Conservation (phyloP, 2,797 vertebrate species). For the Orestias chungarensis region DNA sequence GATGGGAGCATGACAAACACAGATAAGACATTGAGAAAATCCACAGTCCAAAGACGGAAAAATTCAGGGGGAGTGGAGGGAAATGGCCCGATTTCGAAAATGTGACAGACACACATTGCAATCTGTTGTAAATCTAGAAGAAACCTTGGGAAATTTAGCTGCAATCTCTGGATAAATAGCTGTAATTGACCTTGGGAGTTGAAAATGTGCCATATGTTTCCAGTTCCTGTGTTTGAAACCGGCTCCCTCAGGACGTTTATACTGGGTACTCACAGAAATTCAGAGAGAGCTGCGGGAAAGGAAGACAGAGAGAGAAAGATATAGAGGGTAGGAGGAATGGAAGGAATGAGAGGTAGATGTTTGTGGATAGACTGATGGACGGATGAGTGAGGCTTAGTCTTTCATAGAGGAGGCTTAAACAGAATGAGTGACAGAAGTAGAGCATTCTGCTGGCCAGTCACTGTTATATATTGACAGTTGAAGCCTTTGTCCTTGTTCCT, state of each 20-base stretch:
- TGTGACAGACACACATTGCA: conserved; percentile 80
- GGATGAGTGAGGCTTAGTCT: conserved; percentile 64
- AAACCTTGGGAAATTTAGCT: conserved; percentile 86
- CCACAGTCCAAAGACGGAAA: conserved; percentile 74
- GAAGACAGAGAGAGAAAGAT: conserved; percentile 49
- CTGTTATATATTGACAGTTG: conserved; percentile 89
- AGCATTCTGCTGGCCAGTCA: conserved; percentile 79
- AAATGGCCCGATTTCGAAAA: conserved; percentile 79
- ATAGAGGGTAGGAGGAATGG: conserved; percentile 48
- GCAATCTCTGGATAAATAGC: conserved; percentile 86
- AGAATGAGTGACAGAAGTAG: conserved; percentile 58
- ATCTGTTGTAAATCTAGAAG: conserved; percentile 78
- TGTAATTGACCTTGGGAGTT: conserved; percentile 89
- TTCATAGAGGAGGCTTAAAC: conserved; percentile 56
- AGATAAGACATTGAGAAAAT: conserved; percentile 78
- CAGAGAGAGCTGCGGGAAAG: conserved; percentile 60
- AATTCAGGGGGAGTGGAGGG: conserved; percentile 67
- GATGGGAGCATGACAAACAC: conserved; percentile 76
- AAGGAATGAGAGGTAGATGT: conserved; percentile 62
- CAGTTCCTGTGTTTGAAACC: conserved; percentile 84
- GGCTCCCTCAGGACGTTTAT: conserved; percentile 82
- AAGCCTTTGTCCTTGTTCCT: conserved; percentile 87
- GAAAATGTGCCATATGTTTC: conserved; percentile 88
- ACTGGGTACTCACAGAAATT: conserved; percentile 76
- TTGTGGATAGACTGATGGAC: conserved; percentile 69